Conservation (phyloP, 2,113 vertebrate genomes). For the Pachypanchax playfairii region DNA sequence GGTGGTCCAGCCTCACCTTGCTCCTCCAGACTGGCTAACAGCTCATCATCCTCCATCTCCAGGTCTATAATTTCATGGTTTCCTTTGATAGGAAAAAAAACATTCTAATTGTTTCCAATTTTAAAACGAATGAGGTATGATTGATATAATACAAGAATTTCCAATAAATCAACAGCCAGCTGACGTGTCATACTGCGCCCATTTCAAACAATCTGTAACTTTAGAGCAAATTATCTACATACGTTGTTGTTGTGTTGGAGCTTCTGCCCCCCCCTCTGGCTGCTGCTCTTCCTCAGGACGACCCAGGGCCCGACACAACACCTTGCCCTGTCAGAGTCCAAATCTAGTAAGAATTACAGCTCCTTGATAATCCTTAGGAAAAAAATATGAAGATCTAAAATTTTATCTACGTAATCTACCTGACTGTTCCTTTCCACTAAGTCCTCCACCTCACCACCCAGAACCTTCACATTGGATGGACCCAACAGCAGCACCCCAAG, state of each 20-base stretch:
- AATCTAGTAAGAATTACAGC: no score
- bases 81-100: constrained; percentile 30
- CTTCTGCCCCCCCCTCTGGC: constrained; percentile 20
- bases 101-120: neutral
- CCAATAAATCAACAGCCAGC: neutral
- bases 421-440: constrained; percentile 80
- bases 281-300: constrained; percentile 73
- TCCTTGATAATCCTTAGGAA: neutral
- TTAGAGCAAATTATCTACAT: neutral
- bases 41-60: constrained; percentile 86
- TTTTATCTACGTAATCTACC: constrained; percentile 44
- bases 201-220: neutral
- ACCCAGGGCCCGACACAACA: constrained; percentile 87
- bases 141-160: constrained; percentile 6
- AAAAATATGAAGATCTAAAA: no score
- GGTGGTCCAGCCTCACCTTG: constrained; percentile 66
- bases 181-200: neutral
- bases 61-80: constrained; percentile 64
- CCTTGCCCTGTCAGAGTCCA: constrained; percentile 73
- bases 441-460: constrained; percentile 93
- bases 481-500: constrained; percentile 91
- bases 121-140: neutral
- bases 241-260: constrained; percentile 18
- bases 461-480: constrained; percentile 87
- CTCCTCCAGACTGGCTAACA: constrained; percentile 86